Evolutionary conservation across 1,140 invertebrate species (phyloP).

Genomic region (Pectinophora gossypiella): DNA sequence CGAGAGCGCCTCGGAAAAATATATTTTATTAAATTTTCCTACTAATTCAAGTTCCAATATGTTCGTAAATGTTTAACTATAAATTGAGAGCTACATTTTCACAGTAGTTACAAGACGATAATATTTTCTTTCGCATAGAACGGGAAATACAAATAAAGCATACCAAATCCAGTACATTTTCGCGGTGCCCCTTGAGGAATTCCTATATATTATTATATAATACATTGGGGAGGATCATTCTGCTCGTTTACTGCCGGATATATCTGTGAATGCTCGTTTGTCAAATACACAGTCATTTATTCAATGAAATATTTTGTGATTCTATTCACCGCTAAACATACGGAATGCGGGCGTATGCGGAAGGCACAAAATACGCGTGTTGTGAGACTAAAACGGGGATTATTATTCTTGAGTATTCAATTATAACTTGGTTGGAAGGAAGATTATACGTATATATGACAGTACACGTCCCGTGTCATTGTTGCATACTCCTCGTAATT

Average conservation of each 20-base stretch:
- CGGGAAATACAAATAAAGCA: constrained; percentile 41
- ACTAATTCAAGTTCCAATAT: too few relatives aligned
- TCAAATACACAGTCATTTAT: constrained; percentile 74
- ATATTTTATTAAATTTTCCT: too few relatives aligned
- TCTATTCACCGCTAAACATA: constrained; percentile 51
- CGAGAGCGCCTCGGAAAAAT: too few relatives aligned
- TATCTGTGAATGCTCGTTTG: constrained; percentile 70
- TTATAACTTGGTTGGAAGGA: too few relatives aligned
- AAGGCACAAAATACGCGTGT: neutral
- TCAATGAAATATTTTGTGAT: constrained; percentile 63
- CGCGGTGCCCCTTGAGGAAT: constrained; percentile 52
- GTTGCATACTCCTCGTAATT: too few relatives aligned
- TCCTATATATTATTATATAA: constrained; percentile 70
- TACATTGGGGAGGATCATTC: constrained; percentile 69
- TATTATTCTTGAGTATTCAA: neutral
- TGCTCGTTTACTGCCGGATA: constrained; percentile 65
- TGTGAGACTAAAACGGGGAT: neutral
- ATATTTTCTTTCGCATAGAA: constrained; percentile 32
- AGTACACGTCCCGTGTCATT: too few relatives aligned
- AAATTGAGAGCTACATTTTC: constrained; percentile 5
- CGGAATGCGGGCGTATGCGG: constrained; percentile 6
- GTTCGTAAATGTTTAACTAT: neutral
- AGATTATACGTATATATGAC: too few relatives aligned
- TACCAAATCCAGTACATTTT: constrained; percentile 61
- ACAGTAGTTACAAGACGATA: constrained; percentile 14